Percentiles rank a stretch among this genome's conserved stretches.
Conservation (phyloP, 2,888 invertebrate genomes). For the Nowickia ferox region DNA sequence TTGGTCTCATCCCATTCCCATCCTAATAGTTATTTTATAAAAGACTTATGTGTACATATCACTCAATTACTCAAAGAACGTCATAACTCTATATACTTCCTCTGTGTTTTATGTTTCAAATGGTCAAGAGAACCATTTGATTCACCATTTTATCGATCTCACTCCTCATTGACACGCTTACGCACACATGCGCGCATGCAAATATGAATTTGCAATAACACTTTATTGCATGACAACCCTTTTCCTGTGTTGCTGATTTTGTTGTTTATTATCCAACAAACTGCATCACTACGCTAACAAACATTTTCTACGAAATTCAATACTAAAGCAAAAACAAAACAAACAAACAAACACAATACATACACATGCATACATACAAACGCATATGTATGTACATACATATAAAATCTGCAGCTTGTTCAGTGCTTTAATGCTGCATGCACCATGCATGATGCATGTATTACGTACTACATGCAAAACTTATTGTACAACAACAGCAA, state of each 20-base stretch:
- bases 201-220: slow-evolving; percentile 57
- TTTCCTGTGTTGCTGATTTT: slow-evolving; percentile 59
- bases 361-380: neutral
- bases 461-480: slow-evolving; percentile 21
- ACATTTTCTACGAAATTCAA: slow-evolving; percentile 4
- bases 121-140: too few relatives aligned
- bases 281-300: slow-evolving; percentile 60
- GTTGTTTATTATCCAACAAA: slow-evolving; percentile 53
- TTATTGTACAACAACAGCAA: slow-evolving; percentile 33
- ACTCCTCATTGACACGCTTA: slow-evolving; percentile 25
- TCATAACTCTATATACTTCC: too few relatives aligned
- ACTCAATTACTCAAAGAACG: too few relatives aligned
- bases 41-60: too few relatives aligned
- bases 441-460: slow-evolving; percentile 47
- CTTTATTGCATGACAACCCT: slow-evolving; percentile 70
- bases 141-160: slow-evolving; percentile 4
- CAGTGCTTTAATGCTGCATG: slow-evolving; percentile 41
- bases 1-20: too few relatives aligned
- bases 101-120: too few relatives aligned
- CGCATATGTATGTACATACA: neutral
- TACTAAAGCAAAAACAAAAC: neutral
- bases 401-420: slow-evolving; percentile 56
- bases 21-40: too few relatives aligned
- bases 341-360: neutral
- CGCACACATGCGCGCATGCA: neutral